phyloP scores from a whole-genome alignment of 2,113 vertebrate species.

The Fulmarus glacialis region DNA sequence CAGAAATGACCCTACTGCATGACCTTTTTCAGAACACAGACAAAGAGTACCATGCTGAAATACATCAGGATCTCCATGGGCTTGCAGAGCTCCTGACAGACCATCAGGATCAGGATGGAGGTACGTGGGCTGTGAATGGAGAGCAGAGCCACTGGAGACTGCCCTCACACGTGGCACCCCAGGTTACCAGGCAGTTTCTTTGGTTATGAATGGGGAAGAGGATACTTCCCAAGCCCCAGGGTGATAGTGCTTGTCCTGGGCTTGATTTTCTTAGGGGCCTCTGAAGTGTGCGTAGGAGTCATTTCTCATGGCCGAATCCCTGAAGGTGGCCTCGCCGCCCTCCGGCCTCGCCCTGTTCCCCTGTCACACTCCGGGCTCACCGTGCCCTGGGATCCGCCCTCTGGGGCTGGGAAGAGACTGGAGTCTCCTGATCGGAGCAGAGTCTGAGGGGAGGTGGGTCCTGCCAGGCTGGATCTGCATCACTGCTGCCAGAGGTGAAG shows the following conservation, averaged over 20 bases:
- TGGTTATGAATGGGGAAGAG: not conserved
- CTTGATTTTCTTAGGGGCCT: not conserved
- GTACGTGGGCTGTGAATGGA: not conserved
- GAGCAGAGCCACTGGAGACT: not conserved
- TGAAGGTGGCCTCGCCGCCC: not conserved
- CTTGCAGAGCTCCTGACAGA: not conserved
- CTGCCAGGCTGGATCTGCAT: not conserved
- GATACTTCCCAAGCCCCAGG: not conserved
- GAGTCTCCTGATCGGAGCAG: not conserved
- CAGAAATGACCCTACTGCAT: not conserved
- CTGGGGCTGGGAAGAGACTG: not conserved
- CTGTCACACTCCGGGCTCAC: not conserved
- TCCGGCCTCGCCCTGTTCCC: fast-evolving
- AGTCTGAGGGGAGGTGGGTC: not conserved
- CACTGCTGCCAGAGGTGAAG: not conserved
- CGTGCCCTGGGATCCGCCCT: not conserved
- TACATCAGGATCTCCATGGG: not conserved
- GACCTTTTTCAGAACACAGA: not conserved
- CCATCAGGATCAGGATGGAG: not conserved
- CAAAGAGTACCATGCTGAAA: not conserved
- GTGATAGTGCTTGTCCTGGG: not conserved
- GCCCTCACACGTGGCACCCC: not conserved
- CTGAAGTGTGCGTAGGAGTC: fast-evolving
- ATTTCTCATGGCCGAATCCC: not conserved
- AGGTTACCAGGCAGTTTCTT: not conserved